phyloP scores from a whole-genome alignment of 2,888 invertebrate genomes.

The Calephelis perditalis region DNA sequence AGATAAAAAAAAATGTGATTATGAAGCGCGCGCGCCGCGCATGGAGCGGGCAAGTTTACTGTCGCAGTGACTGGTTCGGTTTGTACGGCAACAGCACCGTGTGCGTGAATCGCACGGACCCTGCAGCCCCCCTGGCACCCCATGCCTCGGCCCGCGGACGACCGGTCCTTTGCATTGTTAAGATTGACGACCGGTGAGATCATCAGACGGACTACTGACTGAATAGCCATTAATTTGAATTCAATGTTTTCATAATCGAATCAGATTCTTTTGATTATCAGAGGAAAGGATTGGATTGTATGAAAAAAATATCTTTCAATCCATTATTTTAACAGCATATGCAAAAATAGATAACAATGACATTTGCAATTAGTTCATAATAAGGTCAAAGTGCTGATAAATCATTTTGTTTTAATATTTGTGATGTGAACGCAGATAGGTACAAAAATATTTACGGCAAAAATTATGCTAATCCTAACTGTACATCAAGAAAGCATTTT shows the following conservation, averaged over 20 bases:
- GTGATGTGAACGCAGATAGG: no score
- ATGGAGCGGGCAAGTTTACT: conserved; percentile 57
- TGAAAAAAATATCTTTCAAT: no score
- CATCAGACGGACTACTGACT: conserved; percentile 49
- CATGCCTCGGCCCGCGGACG: conserved; percentile 45
- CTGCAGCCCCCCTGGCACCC: conserved; percentile 56
- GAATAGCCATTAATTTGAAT: conserved; percentile 50
- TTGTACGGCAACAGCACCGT: conserved; percentile 34
- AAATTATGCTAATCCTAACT: no score
- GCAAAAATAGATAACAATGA: no score
- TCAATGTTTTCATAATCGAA: conserved; percentile 35
- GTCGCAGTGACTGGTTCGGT: conserved; percentile 51
- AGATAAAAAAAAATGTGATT: conserved; percentile 41
- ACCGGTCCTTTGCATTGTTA: conserved; percentile 76
- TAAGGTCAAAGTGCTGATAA: no score
- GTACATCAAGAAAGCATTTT: no score
- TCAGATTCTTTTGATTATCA: neutral
- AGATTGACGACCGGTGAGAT: conserved; percentile 74
- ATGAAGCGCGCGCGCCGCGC: conserved; percentile 70
- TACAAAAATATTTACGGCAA: no score
- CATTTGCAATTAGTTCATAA: no score
- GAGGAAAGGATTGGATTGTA: no score
- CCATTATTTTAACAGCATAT: no score
- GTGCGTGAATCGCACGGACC: conserved; percentile 66
- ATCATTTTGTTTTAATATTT: no score